A percentile compares a stretch with the other conserved stretches of the same genome.
Evolutionary conservation across 2,888 invertebrate species (phyloP).

Genomic region (Dasysyrphus tricinctus): DNA sequence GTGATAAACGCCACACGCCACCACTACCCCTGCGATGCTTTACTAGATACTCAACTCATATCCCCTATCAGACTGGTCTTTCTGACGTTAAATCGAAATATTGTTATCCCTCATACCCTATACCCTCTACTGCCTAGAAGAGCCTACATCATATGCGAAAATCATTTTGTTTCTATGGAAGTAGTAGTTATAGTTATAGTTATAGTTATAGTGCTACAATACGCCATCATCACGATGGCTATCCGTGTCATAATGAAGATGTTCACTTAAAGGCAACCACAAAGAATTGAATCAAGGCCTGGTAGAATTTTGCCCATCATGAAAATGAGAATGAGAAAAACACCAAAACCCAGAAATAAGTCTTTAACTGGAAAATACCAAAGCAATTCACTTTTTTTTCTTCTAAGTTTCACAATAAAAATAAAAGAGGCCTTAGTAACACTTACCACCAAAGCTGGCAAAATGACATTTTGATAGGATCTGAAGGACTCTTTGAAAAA

Average conservation of each 20-base stretch:
- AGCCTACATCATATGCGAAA: constrained; percentile 54
- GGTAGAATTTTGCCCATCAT: constrained; percentile 21
- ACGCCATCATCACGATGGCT: constrained; percentile 56
- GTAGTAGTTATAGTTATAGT: no score
- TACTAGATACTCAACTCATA: not conserved
- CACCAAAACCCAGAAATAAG: constrained; percentile 10
- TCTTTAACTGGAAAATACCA: constrained; percentile 12
- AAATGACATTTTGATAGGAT: constrained; percentile 66
- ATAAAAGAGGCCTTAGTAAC: constrained; percentile 68
- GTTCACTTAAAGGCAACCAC: constrained; percentile 59
- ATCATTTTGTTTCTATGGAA: constrained; percentile 48
- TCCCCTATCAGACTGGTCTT: not conserved
- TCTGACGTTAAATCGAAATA: constrained; percentile 24
- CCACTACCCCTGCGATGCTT: not conserved
- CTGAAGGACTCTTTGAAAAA: constrained; percentile 45
- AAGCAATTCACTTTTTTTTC: constrained; percentile 44
- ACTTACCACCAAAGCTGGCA: constrained; percentile 65
- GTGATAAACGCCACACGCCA: constrained; percentile 53
- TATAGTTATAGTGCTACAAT: constrained; percentile 12
- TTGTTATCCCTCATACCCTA: not conserved
- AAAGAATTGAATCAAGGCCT: constrained; percentile 54
- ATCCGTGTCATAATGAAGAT: constrained; percentile 67
- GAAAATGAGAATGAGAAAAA: constrained; percentile 4
- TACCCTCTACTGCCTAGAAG: no score
- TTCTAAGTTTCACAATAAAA: constrained; percentile 57